phyloP scores from a whole-genome alignment of 2,888 invertebrate genomes.

The Drosophila nigritarsus region DNA sequence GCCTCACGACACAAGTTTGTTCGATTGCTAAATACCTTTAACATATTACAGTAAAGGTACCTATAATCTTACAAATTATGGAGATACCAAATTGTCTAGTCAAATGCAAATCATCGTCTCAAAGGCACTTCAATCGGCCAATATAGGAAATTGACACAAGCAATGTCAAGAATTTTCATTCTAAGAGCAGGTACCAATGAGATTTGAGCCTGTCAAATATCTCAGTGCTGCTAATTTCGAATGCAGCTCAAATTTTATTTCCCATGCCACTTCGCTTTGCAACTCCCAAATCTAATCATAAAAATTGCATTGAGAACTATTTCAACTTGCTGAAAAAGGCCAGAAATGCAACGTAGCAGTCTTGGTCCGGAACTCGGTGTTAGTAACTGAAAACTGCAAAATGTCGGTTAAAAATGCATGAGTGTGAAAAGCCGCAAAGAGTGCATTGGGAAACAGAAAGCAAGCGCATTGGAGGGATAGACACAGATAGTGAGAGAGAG shows the following conservation, averaged over 20 bases:
- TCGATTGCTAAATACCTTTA: not conserved
- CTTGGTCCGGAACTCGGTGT: slow-evolving; percentile 57
- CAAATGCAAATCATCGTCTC: not conserved
- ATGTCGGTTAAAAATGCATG: slow-evolving; percentile 77
- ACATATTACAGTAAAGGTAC: not conserved
- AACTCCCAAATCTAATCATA: slow-evolving; percentile 74
- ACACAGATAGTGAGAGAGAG: not conserved
- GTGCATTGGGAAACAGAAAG: slow-evolving; percentile 19
- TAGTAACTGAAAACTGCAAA: slow-evolving; percentile 71
- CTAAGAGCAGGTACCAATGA: slow-evolving; percentile 3
- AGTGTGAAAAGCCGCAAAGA: slow-evolving; percentile 75
- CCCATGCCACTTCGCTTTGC: slow-evolving; percentile 40
- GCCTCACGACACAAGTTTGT: not conserved
- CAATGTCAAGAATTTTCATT: slow-evolving; percentile 1
- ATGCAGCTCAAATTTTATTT: slow-evolving; percentile 46
- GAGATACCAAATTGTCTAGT: not conserved
- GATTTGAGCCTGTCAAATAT: slow-evolving; percentile 39
- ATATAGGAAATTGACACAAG: not conserved
- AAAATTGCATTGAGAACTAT: slow-evolving; percentile 79
- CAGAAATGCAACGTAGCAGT: slow-evolving; percentile 34
- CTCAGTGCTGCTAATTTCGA: slow-evolving; percentile 38
- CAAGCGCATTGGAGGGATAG: not conserved
- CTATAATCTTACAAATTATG: not conserved
- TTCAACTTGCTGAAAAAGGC: slow-evolving; percentile 61
- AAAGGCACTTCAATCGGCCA: slow-evolving; percentile 2